Percentiles rank a stretch among this genome's conserved stretches.
Evolutionary conservation across 2,797 vertebrate genomes (phyloP).

Genomic region (Crenichthys baileyi): DNA sequence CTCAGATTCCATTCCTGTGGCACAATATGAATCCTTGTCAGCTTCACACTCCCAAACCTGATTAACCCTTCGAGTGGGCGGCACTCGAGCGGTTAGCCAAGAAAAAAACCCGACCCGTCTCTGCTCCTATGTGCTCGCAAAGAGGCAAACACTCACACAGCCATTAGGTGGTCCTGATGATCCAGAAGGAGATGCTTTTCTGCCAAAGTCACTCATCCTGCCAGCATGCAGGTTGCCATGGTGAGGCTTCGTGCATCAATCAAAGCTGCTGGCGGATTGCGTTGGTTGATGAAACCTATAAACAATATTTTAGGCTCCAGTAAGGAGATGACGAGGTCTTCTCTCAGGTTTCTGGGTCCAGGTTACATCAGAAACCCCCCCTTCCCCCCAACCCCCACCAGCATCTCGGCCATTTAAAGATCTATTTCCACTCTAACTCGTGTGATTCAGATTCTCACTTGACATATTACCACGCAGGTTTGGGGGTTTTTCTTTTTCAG

Average conservation of each 20-base stretch:
- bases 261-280: constrained; percentile 50
- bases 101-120: constrained; percentile 6
- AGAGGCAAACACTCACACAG: constrained; percentile 26
- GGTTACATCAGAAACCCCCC: constrained; percentile 8
- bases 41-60: constrained; percentile 32
- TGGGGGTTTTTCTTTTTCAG: background rate
- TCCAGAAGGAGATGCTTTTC: constrained; percentile 52
- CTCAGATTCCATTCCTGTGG: constrained; percentile 31
- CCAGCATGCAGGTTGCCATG: constrained; percentile 58
- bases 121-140: background rate
- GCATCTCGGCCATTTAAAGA: constrained; percentile 1
- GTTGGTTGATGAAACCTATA: constrained; percentile 54
- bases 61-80: constrained; percentile 54
- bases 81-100: constrained; percentile 15
- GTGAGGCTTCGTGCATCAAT: constrained; percentile 65
- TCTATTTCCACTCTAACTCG: background rate
- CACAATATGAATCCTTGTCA: constrained; percentile 18
- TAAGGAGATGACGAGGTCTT: constrained; percentile 44
- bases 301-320: constrained; percentile 62
- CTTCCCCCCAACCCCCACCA: background rate
- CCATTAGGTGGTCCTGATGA: constrained; percentile 51
- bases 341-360: constrained; percentile 8
- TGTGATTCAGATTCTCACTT: constrained; percentile 39
- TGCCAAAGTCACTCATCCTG: constrained; percentile 59
- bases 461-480: constrained; percentile 20